Conservation (phyloP, 2,888 invertebrate genomes). For the Brachypalpus laphriformis region DNA sequence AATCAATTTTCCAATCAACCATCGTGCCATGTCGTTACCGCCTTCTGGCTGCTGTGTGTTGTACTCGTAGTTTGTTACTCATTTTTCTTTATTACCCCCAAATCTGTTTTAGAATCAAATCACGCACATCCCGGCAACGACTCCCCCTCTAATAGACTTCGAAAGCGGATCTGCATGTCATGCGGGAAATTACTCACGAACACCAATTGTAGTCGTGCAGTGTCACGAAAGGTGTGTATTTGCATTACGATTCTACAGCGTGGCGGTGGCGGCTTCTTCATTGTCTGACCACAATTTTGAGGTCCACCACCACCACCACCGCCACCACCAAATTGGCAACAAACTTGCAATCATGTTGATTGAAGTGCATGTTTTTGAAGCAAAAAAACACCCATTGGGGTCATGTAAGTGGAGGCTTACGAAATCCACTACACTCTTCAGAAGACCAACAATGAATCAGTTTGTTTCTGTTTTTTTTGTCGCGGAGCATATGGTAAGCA, state of each 20-base stretch:
- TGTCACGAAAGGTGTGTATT: conserved; percentile 64
- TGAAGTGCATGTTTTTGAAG: conserved; percentile 11
- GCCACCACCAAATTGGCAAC: conserved; percentile 30
- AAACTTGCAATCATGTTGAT: conserved; percentile 18
- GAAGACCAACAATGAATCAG: conserved; percentile 41
- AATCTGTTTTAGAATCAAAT: conserved; percentile 50
- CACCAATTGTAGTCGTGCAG: conserved; percentile 35
- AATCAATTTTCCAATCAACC: conserved; percentile 50
- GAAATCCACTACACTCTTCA: conserved; percentile 21
- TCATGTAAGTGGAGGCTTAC: conserved; percentile 31
- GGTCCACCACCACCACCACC: not conserved
- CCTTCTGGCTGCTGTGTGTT: too few relatives aligned
- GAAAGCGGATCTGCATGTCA: conserved; percentile 67
- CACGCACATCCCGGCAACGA: conserved; percentile 52
- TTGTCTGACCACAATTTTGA: conserved; percentile 20
- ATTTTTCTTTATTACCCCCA: conserved; percentile 2
- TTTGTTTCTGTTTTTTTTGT: not conserved
- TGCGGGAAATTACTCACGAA: conserved; percentile 71
- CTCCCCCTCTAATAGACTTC: conserved; percentile 4
- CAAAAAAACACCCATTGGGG: conserved; percentile 40
- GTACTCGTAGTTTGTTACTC: not conserved
- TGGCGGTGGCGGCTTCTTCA: conserved; percentile 1
- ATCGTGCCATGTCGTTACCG: conserved; percentile 4
- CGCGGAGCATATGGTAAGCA: conserved; percentile 9
- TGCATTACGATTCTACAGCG: conserved; percentile 37